Evolutionary conservation across 2,888 invertebrate genomes (phyloP), one percentile per base, ranked within the genome.

Genomic region (Macaria liturata): DNA sequence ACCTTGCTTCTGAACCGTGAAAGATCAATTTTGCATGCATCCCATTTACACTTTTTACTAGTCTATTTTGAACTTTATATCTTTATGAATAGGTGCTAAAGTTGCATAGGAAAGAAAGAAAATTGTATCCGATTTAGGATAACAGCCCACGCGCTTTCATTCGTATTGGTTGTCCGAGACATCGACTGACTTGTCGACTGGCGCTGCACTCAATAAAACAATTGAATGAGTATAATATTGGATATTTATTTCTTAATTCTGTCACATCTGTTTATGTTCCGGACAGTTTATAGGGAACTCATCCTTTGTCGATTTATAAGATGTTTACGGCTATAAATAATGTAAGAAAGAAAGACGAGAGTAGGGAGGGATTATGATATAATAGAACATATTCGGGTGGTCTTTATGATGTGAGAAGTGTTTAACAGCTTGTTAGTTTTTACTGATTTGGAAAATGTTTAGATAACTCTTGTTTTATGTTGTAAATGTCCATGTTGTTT

Each of bases 121-220:
- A 60, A 66, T 61, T 61, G 46, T 55, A 62, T 62, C 61, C 65
- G 84, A 86, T 88, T 78, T 79, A 76, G 82, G 84, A 90, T 88
- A 83, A 70, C 76, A 61, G 61, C 91, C 91, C 80, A 90, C 91
- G 79, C 88, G 74, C 78, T 88, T 89, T 88, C 88, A 81, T 88
- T 87, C 82, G 83, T 87, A 82, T 7, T 43, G 37, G 31, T 34
- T 52, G 59, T 60, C 46, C 52, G 55, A 31, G 3, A 46, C 46
- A 42, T 32, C 32, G 3, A 46, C 8, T 49, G 55, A 55, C 59
- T 0, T 49, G 50, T 42, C 42, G 42, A 52, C 51, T 37, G 59
- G 52, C 49, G 52, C 59, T 55, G 9, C 32, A 40, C 45, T 39
- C 32, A 52, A 58, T 49, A 49, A 49, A 56, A 56, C 55, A 56